Evolutionary conservation across 1,140 invertebrate species (phyloP), one percentile per base, ranked within the genome.

Genomic region (Drosophila bifasciata): DNA sequence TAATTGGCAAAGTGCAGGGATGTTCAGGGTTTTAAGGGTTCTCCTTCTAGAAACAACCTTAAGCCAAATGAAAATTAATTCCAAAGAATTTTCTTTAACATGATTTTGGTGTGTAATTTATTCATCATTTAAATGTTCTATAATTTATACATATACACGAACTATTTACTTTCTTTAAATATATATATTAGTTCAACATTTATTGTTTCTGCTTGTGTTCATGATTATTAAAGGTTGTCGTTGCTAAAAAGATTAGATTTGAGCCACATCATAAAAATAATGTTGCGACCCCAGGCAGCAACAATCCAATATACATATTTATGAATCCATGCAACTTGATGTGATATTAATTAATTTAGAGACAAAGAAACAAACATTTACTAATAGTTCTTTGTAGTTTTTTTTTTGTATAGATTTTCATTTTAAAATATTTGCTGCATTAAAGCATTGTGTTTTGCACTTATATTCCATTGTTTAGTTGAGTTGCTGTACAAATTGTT

Each of bases 401-500:
- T 44, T 57, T 55, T 59, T 44, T 62, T 58, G n/a, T 46, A 64
- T 40, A 63, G 44, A 53, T 56, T 61, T 21, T 28, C 57, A 41
- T 57, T 73, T 80, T 73, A 76, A 79, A 85, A 79, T 62, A 48
- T 57, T 64, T 66, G 39, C 79, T 74, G 73, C 77, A 70, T 80
- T 80, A 75, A 83, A 84, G 77, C 71, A 86, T 74, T 69, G 53
- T 36, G 11, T 86, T 79, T 86, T 86, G 81, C 83, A 86, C 81
- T 86, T 86, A 69, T 83, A 76, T 76, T 86, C 72, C 78, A 88
- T 81, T 77, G 79, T 83, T 79, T 79, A 79, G 63, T 81, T 81
- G 56, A 66, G 74, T 88, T 86, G 81, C 81, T 86, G 81, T 86
- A 86, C 81, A 86, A 86, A 75, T 78, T 83, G 74, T 88, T 86